Percentiles rank a stretch among this genome's conserved stretches.
phyloP scores from a whole-genome alignment of 2,888 invertebrate genomes.

The Charanyca ferruginea region DNA sequence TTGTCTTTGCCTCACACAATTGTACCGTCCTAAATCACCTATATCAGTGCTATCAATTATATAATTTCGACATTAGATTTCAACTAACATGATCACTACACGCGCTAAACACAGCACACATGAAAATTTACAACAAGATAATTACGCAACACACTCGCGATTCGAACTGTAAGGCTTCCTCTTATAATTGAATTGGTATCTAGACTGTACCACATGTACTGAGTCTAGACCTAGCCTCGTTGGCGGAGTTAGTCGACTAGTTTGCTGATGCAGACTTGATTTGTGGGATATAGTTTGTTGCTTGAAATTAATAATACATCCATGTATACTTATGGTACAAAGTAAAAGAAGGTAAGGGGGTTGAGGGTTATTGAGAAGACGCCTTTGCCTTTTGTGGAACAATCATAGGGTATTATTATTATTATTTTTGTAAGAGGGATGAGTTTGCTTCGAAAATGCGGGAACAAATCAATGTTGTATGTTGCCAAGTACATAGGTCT shows the following conservation, averaged over 20 bases:
- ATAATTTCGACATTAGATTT: not conserved
- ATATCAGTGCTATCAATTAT: not conserved
- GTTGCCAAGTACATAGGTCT: no score
- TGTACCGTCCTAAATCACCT: not conserved
- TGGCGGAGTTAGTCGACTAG: slow-evolving; percentile 7
- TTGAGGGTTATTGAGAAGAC: no score
- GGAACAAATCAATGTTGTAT: no score
- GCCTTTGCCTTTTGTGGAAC: no score
- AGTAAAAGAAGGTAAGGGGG: no score
- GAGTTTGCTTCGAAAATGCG: no score
- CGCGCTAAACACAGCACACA: slow-evolving; percentile 6
- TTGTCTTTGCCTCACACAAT: not conserved
- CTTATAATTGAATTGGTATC: slow-evolving; percentile 65
- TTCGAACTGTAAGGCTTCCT: slow-evolving; percentile 58
- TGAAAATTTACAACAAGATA: slow-evolving; percentile 57
- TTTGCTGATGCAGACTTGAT: slow-evolving; percentile 37
- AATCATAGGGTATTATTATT: no score
- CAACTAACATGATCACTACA: not conserved
- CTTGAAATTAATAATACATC: no score
- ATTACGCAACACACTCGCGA: slow-evolving; percentile 48
- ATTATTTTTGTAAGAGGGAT: slow-evolving; percentile 19
- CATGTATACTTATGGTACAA: no score
- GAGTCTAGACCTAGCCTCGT: slow-evolving; percentile 9
- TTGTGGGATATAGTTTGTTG: no score
- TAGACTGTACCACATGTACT: slow-evolving; percentile 5